Evolutionary conservation across 2,797 vertebrate genomes (phyloP).

Genomic region (Macrochelys suwanniensis): DNA sequence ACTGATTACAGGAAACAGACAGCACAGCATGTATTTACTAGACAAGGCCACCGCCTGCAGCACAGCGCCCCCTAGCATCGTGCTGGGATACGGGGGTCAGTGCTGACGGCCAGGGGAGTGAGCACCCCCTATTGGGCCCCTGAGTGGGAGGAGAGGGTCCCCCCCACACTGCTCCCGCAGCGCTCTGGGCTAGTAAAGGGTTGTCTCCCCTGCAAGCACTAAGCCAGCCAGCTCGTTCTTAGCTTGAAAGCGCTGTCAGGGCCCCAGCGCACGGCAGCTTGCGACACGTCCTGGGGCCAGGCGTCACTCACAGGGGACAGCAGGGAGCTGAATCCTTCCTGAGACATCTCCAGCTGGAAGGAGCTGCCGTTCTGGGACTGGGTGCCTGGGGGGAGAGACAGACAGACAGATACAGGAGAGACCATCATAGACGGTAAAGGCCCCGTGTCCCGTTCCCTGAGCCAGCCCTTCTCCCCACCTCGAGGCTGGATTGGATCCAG

Average conservation of each 20-base stretch:
- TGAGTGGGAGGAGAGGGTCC: too few relatives aligned
- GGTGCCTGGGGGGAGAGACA: conserved; percentile 59
- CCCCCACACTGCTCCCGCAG: too few relatives aligned
- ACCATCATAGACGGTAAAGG: not conserved
- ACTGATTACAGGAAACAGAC: not conserved
- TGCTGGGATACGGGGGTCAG: not conserved
- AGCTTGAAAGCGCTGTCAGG: too few relatives aligned
- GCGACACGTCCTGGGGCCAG: not conserved
- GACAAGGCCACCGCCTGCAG: not conserved
- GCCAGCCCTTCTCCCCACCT: not conserved
- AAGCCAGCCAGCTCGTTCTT: not conserved
- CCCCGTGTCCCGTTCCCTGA: not conserved
- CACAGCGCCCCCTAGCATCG: too few relatives aligned
- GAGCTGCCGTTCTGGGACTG: conserved; percentile 65
- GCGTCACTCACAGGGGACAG: conserved; percentile 12
- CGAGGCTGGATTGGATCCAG: too few relatives aligned
- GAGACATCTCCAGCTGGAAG: conserved; percentile 80
- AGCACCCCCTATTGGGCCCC: too few relatives aligned
- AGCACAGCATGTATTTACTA: not conserved
- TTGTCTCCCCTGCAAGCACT: not conserved
- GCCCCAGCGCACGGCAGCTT: not conserved
- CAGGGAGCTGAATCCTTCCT: conserved; percentile 78
- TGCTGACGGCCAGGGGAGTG: too few relatives aligned
- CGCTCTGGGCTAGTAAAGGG: too few relatives aligned
- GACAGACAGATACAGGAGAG: not conserved